Percentiles rank a stretch among this genome's conserved stretches.
Conservation (phyloP, 2,888 invertebrate genomes). For the Digitonthophagus gazella region DNA sequence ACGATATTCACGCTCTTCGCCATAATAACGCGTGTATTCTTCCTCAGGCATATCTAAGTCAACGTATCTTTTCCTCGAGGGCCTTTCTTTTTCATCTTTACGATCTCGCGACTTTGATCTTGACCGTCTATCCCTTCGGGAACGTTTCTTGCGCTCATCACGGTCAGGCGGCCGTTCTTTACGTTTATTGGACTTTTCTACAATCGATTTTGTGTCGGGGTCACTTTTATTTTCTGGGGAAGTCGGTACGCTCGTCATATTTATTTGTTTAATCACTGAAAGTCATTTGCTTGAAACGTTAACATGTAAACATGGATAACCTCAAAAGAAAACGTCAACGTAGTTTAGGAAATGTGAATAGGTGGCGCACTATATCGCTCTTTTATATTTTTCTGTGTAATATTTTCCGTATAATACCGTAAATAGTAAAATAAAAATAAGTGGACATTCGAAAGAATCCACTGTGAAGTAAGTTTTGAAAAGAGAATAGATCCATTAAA, state of each 20-base stretch:
- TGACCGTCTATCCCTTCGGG: constrained; percentile 19
- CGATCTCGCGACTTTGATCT: constrained; percentile 25
- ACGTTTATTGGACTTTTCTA: not conserved
- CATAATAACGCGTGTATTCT: constrained; percentile 43
- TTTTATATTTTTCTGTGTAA: too few relatives aligned
- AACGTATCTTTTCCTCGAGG: constrained; percentile 24
- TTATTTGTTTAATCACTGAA: not conserved
- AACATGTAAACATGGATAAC: not conserved
- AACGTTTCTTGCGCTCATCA: constrained; percentile 15
- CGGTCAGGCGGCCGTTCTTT: constrained; percentile 5
- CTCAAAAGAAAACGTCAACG: not conserved
- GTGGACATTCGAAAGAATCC: too few relatives aligned
- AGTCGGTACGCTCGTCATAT: constrained; percentile 21
- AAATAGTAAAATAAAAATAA: too few relatives aligned
- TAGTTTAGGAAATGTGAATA: not conserved
- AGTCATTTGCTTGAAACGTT: not conserved
- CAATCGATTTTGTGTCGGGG: constrained; percentile 13
- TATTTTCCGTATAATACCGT: too few relatives aligned
- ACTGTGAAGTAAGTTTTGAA: too few relatives aligned
- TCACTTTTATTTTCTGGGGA: constrained; percentile 16
- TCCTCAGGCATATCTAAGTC: constrained; percentile 31
- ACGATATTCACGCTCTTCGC: constrained; percentile 42
- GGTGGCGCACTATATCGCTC: too few relatives aligned
- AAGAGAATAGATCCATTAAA: too few relatives aligned
- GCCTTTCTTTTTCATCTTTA: constrained; percentile 22